These are phyloP conservation scores for Machaerirhynchus nigripectus DNA, from an alignment of 2,113 vertebrate species.

Conservation along the genomic window DNA sequence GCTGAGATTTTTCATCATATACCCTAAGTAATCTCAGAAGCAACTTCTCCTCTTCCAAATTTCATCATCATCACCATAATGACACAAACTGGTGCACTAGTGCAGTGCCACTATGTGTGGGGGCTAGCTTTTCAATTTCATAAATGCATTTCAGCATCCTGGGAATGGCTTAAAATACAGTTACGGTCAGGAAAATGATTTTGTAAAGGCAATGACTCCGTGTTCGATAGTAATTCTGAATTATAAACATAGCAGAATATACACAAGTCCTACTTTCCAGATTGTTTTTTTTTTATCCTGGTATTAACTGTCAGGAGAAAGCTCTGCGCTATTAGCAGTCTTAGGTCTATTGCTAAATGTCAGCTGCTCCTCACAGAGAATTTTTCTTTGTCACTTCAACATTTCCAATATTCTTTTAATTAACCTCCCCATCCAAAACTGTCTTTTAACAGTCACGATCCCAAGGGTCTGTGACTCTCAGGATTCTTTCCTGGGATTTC, in stretches of 20 bases:
- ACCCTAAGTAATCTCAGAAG: not conserved
- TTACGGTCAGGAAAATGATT: not conserved
- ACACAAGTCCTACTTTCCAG: not conserved
- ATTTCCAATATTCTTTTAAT: not conserved
- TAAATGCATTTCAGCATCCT: slow-evolving; percentile 1
- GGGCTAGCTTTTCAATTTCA: slow-evolving; percentile 9
- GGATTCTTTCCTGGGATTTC: not conserved
- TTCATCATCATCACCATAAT: not conserved
- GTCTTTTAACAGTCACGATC: not conserved
- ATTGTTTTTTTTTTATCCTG: not conserved
- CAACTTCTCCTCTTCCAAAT: not conserved
- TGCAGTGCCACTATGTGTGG: not conserved
- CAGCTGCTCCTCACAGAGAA: not conserved
- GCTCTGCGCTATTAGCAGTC: not conserved
- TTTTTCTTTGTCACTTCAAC: not conserved
- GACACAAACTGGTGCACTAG: not conserved
- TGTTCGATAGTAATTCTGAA: slow-evolving; percentile 26
- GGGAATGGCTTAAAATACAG: not conserved
- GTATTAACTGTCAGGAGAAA: slow-evolving; percentile 2
- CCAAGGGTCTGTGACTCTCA: not conserved
- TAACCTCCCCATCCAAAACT: not conserved
- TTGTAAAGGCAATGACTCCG: not conserved
- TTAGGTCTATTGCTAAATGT: not conserved
- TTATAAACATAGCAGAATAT: slow-evolving; percentile 14
- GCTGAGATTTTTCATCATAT: not conserved